Evolutionary conservation across 2,113 vertebrate genomes (phyloP).

Genomic region (Lophius piscatorius): DNA sequence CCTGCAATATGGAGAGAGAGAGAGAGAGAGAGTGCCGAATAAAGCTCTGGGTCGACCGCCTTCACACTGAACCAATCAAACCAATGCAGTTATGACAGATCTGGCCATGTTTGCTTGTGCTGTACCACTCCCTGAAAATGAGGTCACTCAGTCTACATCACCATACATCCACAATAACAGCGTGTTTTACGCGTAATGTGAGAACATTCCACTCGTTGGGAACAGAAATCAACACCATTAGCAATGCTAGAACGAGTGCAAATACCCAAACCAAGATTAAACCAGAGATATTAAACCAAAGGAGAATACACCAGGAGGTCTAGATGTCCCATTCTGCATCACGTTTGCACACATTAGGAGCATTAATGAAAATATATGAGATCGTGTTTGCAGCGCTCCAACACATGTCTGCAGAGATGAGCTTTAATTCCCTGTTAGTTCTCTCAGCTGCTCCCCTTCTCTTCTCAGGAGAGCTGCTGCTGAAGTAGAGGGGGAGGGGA

Average conservation of each 20-base stretch:
- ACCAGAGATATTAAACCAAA: constrained; percentile 1
- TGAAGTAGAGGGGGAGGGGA: constrained; percentile 45
- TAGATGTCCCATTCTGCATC: not conserved
- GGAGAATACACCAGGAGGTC: not conserved
- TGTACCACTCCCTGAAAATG: constrained; percentile 71
- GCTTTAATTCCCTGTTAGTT: constrained; percentile 64
- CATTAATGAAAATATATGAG: constrained; percentile 54
- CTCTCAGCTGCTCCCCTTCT: constrained; percentile 74
- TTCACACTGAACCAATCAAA: constrained; percentile 21
- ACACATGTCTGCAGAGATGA: constrained; percentile 53
- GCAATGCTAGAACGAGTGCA: not conserved
- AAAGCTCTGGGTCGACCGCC: constrained; percentile 13
- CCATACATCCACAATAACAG: constrained; percentile 14
- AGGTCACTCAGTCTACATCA: constrained; percentile 62
- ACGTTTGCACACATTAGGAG: constrained; percentile 22
- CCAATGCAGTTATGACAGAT: constrained; percentile 28
- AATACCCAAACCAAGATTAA: not conserved
- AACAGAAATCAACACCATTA: not conserved
- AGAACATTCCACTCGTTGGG: not conserved
- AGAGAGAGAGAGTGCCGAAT: constrained; percentile 1
- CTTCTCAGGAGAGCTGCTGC: constrained; percentile 19
- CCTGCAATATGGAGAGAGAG: constrained; percentile 11
- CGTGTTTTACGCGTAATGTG: not conserved
- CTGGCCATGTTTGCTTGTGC: constrained; percentile 39
- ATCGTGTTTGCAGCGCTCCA: constrained; percentile 57